Evolutionary conservation across 2,113 vertebrate genomes (phyloP), one percentile per base, ranked within the genome.

Genomic region (Pteronura brasiliensis): DNA sequence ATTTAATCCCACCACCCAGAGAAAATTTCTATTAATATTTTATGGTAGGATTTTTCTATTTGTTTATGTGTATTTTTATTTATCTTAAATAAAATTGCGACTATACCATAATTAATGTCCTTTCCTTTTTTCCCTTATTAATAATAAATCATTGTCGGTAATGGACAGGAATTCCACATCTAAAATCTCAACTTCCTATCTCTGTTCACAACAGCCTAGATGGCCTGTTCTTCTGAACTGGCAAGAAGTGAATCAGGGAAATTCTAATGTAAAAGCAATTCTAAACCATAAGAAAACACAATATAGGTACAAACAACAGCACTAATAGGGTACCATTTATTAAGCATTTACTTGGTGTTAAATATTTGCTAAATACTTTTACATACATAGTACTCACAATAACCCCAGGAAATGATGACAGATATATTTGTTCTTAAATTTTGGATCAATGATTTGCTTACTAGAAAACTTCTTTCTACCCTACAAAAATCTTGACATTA

Each of bases 401-500:
- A 96, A 59, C 4, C 29, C 52, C 81, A 96, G 84, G 76, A 95
- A 96, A 72, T 99, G 97, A 98, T 98, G 97, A 98, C 96, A 47
- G 36, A 98, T 98, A 93, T 96, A 98, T 98, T 97, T 98, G 92
- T 97, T 96, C 39, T 93, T 96, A 96, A 95, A 96, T 98, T 98
- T 98, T 96, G 98, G 97, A 97, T 98, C 98, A 98, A 98, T 98
- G 92, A 89, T 93, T 98, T 97, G 97, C 85, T 97, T 97, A 98
- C 96, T 97, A 99, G 98, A 98, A 98, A 91, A 96, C 85, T 85
- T 94, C 98, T 98, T 98, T 18, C 97, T 99, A 98, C 97, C 98
- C 98, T 98, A 99, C 82, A 95, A 98, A 98, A 97, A 98, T 98
- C 65, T 89, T 10, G n/a, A 89, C 76, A 93, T 77, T 96, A 96